Evolutionary conservation across 2,113 vertebrate genomes (phyloP).

Genomic region (Bubo blakistoni): DNA sequence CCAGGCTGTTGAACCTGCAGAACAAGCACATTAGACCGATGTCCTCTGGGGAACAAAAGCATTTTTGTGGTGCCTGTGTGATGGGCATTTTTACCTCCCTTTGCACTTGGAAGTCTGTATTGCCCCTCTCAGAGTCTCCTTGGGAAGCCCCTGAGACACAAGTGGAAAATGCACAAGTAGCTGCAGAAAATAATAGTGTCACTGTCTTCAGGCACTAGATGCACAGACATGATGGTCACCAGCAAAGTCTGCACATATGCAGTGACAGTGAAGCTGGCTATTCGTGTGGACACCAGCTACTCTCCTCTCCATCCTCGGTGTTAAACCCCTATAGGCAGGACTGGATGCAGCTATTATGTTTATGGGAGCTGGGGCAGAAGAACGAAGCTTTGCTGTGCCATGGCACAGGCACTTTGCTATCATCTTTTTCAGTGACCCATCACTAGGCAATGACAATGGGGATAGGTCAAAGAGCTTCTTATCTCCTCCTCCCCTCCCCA

Average conservation of each 20-base stretch:
- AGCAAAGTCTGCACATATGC: neutral
- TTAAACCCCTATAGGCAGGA: neutral
- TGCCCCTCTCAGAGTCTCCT: neutral
- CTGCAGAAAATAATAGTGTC: neutral
- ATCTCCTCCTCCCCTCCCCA: too few species aligned
- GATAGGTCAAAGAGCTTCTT: neutral
- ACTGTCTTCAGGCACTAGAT: neutral
- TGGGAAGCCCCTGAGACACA: neutral
- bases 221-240: neutral
- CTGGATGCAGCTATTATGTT: neutral
- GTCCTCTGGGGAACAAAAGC: neutral
- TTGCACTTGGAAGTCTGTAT: neutral
- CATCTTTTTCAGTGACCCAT: accelerated
- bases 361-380: neutral
- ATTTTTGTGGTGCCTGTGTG: neutral
- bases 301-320: neutral
- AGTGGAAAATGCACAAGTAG: neutral
- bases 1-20: neutral
- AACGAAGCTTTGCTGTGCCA: neutral
- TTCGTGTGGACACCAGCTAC: accelerated
- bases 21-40: accelerated
- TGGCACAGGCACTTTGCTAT: neutral
- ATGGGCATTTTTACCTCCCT: neutral
- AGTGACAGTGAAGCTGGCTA: neutral
- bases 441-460: neutral